Conservation (phyloP, 2,888 invertebrate species). For the Dioctria rufipes region DNA sequence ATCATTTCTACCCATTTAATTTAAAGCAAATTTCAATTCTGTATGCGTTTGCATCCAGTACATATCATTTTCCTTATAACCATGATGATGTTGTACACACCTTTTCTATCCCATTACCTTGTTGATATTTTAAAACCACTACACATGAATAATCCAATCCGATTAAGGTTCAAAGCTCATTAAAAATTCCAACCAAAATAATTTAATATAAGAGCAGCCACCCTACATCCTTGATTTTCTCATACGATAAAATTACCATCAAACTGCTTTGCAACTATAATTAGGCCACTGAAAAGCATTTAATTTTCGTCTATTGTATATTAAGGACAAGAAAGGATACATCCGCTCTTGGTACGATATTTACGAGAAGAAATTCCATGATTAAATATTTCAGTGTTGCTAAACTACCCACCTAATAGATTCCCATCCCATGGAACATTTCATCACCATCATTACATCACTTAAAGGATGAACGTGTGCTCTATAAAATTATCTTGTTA, state of each 20-base stretch:
- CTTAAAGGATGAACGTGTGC: conserved; percentile 37
- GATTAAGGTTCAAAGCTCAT: conserved; percentile 32
- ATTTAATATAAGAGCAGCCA: conserved; percentile 20
- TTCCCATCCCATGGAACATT: background rate
- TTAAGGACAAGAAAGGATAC: conserved; percentile 35
- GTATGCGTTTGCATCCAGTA: too few relatives aligned
- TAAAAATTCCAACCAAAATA: conserved; percentile 19
- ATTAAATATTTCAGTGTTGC: conserved; percentile 46
- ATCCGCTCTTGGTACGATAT: conserved; percentile 9
- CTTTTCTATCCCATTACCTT: background rate
- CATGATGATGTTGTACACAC: too few relatives aligned
- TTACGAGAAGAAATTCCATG: conserved; percentile 27
- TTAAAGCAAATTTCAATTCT: too few relatives aligned
- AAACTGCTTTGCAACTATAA: conserved; percentile 49
- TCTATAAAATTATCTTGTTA: conserved; percentile 48
- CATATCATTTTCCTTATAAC: too few relatives aligned
- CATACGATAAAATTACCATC: conserved; percentile 20
- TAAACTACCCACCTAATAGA: conserved; percentile 20
- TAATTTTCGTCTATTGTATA: conserved; percentile 48
- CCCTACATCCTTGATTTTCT: conserved; percentile 21
- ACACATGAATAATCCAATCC: conserved; percentile 27
- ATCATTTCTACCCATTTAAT: too few relatives aligned
- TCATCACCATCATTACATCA: conserved; percentile 25
- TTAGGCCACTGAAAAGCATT: conserved; percentile 49
- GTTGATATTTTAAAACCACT: conserved; percentile 25